Conservation (phyloP, 2,113 vertebrate genomes). For the Girardinichthys multiradiatus region DNA sequence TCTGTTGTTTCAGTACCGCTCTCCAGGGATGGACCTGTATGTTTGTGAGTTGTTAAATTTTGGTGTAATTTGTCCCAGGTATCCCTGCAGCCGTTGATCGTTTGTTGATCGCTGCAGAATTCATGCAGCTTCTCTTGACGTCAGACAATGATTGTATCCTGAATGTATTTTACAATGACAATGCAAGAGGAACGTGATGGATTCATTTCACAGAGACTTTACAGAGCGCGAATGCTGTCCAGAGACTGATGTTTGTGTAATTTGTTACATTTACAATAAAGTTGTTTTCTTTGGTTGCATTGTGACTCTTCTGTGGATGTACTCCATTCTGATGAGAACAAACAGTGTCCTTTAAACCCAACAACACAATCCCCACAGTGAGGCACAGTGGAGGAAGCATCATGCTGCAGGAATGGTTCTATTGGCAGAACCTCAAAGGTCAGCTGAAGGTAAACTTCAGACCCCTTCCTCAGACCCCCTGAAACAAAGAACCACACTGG, state of each 20-base stretch:
- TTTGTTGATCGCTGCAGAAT: slow-evolving; percentile 7
- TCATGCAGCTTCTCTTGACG: background rate
- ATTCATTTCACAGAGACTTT: slow-evolving; percentile 33
- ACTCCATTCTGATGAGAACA: no score
- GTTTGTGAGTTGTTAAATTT: slow-evolving; percentile 19
- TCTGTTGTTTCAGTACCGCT: background rate
- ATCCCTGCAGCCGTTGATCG: slow-evolving; percentile 19
- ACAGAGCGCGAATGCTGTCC: background rate
- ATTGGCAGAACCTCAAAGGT: no score
- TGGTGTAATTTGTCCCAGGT: background rate
- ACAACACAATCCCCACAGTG: no score
- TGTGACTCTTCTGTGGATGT: slow-evolving; percentile 8
- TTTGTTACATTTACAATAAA: slow-evolving; percentile 24
- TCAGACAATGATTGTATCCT: slow-evolving; percentile 22
- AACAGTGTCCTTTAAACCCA: no score
- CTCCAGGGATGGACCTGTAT: background rate
- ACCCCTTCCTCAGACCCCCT: no score
- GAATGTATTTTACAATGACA: slow-evolving; percentile 55
- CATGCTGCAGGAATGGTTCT: no score
- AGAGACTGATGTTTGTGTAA: background rate
- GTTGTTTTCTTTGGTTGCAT: slow-evolving; percentile 8
- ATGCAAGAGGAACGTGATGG: slow-evolving; percentile 26
- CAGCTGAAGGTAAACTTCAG: no score
- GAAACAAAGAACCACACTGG: no score
- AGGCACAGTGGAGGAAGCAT: no score